Base-by-base conservation (phyloP, 2,888 invertebrate species). In the Oscheius sp. region DNA sequence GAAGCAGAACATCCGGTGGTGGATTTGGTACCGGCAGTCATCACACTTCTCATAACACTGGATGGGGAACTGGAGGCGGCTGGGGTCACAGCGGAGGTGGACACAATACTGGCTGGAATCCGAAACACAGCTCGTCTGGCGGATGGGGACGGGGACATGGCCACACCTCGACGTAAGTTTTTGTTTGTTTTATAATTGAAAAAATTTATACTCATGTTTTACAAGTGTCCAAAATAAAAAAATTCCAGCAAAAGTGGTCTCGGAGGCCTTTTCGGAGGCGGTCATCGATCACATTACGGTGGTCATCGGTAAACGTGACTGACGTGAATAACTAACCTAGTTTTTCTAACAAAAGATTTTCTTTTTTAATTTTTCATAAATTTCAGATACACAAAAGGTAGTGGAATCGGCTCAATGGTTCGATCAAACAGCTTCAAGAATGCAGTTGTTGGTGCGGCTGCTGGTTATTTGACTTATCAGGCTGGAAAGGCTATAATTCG, bases 381-480 rank as follows among this genome's bases (percentile, higher is more conserved):
- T 67, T 75, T 57, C 69, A 79, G 79, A 68, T 77, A 72, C 63
- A 33, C 73, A 36, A 71, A 67, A 24, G 72, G 72, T 56, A 44
- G 36, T 20, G 85, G 85, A 24, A 47, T 82, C 17, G 85, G 85
- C 12, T 83, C 83, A 0, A 68, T 74, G 26, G 65, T 76, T 17
- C 78, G 85, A 3, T 82, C 82, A 3, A 81, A 75, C 62, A 73
- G 73, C 20, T 84, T 85, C 77, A 85, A 85, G 69, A 85, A 84
- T 56, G 79, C 78, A 66, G 77, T 85, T 17, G 83, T 85, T n/a
- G 85, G 85, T 26, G 85, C 85, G 1, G 85, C 85, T 0, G 85
- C 83, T 32, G 85, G 85, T 0, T 82, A 85, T 61, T 50, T 85
- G 24, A 82, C 85, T 20, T 85, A 85, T 64, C 81, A 83, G 47